These are phyloP conservation scores for Festucalex cinctus DNA, from an alignment of 2,113 vertebrate species.

Conservation along the genomic window DNA sequence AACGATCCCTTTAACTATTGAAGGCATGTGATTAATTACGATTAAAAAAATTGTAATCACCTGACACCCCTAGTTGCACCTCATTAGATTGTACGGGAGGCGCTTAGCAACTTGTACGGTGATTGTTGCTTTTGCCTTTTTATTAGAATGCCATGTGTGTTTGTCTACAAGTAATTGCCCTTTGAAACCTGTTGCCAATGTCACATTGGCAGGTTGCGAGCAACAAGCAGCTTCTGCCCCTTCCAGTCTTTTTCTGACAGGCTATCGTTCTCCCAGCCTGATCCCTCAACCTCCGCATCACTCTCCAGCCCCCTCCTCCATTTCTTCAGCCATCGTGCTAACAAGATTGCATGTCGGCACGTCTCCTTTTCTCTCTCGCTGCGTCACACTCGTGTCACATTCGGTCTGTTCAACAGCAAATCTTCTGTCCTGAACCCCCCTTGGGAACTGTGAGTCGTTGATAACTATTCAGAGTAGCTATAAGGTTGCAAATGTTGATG, in stretches of 20 bases:
- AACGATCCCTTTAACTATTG: no score
- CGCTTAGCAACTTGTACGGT: neutral
- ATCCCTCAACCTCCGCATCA: conserved; percentile 34
- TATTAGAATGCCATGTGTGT: neutral
- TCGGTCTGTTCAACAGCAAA: conserved; percentile 5
- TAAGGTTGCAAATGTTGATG: conserved; percentile 44
- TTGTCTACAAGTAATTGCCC: neutral
- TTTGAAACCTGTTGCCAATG: conserved; percentile 21
- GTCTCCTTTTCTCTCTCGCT: conserved; percentile 9
- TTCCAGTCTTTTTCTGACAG: conserved; percentile 26
- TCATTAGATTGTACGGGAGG: neutral
- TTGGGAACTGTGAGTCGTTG: conserved; percentile 35
- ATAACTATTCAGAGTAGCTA: conserved; percentile 35
- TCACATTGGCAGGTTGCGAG: conserved; percentile 5
- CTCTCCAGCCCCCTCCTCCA: neutral
- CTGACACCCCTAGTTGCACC: no score
- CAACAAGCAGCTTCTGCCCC: conserved; percentile 3
- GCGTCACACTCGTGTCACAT: neutral
- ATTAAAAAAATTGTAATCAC: no score
- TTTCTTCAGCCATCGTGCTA: conserved; percentile 11
- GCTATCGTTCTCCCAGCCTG: conserved; percentile 29
- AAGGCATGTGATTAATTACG: no score
- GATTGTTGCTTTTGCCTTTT: neutral
- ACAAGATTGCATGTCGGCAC: conserved; percentile 11
- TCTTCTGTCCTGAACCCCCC: conserved; percentile 7